Conservation (phyloP, 2,113 vertebrate species). For the Lophochroa leadbeateri region DNA sequence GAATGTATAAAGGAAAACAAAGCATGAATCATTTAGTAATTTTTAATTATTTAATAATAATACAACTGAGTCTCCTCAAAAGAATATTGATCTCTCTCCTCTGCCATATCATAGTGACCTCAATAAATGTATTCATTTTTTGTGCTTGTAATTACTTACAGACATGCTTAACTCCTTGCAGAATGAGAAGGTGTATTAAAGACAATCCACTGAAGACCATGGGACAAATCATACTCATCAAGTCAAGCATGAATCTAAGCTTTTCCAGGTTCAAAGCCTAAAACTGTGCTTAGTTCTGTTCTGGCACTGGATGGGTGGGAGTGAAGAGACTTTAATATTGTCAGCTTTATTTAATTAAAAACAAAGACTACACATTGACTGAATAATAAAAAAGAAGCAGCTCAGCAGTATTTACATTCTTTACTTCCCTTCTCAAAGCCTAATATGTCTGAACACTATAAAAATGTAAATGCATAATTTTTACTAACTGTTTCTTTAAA, state of each 20-base stretch:
- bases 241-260: not conserved
- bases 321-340: not conserved
- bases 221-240: not conserved
- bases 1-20: constrained; percentile 31
- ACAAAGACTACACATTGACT: constrained; percentile 8
- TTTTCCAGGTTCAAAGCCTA: constrained; percentile 9
- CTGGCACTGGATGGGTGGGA: not conserved
- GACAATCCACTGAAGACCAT: not conserved
- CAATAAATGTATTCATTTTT: constrained; percentile 5
- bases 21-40: constrained; percentile 37
- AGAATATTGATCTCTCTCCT: constrained; percentile 19
- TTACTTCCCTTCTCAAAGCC: not conserved
- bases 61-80: not conserved
- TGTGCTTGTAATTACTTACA: constrained; percentile 26
- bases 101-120: constrained; percentile 10
- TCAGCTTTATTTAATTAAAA: constrained; percentile 42
- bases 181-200: not conserved
- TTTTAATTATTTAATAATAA: constrained; percentile 63
- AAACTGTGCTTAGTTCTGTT: not conserved
- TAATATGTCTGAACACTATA: not conserved
- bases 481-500: not conserved
- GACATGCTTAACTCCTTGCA: not conserved
- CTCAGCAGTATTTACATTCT: not conserved
- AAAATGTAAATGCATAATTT: not conserved
- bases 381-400: not conserved